Base-by-base conservation (phyloP, 2,888 invertebrate genomes). In the Aporophyla nigra region DNA sequence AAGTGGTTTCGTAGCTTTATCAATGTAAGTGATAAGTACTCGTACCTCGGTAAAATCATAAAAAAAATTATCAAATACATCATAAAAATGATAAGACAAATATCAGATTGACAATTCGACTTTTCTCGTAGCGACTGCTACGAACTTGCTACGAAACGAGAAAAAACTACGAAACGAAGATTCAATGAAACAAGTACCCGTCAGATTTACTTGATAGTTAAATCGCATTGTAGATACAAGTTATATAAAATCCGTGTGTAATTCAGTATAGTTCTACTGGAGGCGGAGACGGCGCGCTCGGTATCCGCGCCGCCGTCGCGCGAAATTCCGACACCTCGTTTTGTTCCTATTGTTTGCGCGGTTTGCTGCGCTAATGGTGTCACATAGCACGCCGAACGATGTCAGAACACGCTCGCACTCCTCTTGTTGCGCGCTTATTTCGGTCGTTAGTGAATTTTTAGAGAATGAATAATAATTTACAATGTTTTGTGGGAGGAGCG, bases 321-420 rank as follows among this genome's bases (percentile, higher is more conserved):
- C 93, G 91, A 94, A 94, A 95, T 95, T 93, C 95, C 94, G 74
- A 71, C 91, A 86, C 84, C 88, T 92, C 90, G 89, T 92, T 93
- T 95, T 95, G 91, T 89, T 95, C 87, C 86, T 93, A 92, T 94
- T 95, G 94, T 93, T 91, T 88, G 86, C 88, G 88, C 91, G 90
- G 89, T 91, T 92, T 90, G 90, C 90, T 87, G 86, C 91, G 89
- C 93, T 95, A 95, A 96, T 95, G 95, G 95, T 95, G 95, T 95
- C 95, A 95, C 95, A 95, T 95, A 94, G 95, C 95, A 93, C 91
- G 92, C 91, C 93, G 90, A 91, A 92, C 91, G 92, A 91, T 93
- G 93, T 93, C 93, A 92, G 91, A 92, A 91, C 89, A 91, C 87
- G 87, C 84, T 86, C 88, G 63, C 83, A 86, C 84, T 92, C 75